phyloP scores from a whole-genome alignment of 2,797 vertebrate species.

The Danionella dracula region DNA sequence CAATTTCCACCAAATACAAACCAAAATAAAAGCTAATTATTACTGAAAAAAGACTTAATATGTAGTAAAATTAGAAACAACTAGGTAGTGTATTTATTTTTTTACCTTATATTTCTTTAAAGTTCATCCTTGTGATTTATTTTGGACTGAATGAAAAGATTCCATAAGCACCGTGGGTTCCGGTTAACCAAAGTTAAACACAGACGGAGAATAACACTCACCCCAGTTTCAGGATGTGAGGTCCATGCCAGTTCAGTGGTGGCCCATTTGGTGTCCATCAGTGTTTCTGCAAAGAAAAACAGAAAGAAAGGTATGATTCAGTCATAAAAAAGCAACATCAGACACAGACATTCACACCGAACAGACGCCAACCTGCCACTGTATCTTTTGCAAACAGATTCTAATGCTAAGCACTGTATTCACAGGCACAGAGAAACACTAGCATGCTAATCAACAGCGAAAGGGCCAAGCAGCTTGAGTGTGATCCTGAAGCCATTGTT shows the following conservation, averaged over 20 bases:
- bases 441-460: conserved; percentile 19
- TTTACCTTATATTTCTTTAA: no score
- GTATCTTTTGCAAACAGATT: not conserved
- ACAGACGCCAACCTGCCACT: not conserved
- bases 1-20: no score
- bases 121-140: no score
- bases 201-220: conserved; percentile 63
- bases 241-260: conserved; percentile 96
- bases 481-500: conserved; percentile 51
- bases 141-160: not conserved
- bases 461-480: conserved; percentile 31
- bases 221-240: conserved; percentile 91
- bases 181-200: not conserved
- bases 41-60: not conserved
- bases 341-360: not conserved
- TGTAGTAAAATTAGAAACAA: no score
- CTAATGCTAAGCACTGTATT: not conserved
- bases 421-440: not conserved
- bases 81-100: not conserved
- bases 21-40: not conserved
- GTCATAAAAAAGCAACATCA: conserved; percentile 19
- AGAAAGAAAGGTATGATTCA: conserved; percentile 25
- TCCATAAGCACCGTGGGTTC: not conserved
- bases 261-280: conserved; percentile 98
- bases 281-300: conserved; percentile 77